Evolutionary conservation across 2,888 invertebrate genomes (phyloP), one percentile per base, ranked within the genome.

Genomic region (Apotomis capreana): DNA sequence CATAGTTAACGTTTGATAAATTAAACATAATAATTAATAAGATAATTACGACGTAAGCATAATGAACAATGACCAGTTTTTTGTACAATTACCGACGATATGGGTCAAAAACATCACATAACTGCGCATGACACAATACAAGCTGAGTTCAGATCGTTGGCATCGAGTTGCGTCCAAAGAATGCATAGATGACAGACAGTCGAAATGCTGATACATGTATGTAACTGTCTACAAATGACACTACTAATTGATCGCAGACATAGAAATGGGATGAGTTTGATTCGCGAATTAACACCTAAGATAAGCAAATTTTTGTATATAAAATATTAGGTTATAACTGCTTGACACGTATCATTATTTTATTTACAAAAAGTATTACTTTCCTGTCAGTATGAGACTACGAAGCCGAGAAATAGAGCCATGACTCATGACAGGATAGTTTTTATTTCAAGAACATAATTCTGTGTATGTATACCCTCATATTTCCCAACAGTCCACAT

Each of bases 111-210:
- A 80, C 83, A 82, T 86, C 87, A 80, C 87, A 88, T 90, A 89
- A 91, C 89, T 87, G 89, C 87, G 86, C 86, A 84, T 88, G 88
- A 89, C 88, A 89, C 87, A 87, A 88, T 83, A 84, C 83, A 80
- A 77, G 81, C 78, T 83, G 87, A 86, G 87, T 87, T 87, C 84
- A 87, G 83, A 83, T 85, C 83, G 83, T 86, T 81, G 81, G 79
- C 79, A 80, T 77, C 80, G 78, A 79, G 76, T 57, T 49, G 58
- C 44, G 12, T 49, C 52, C 75, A 75, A 68, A 75, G 75, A 75
- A 68, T 68, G 15, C 9, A 37, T 57, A 49, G 49, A 40, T 26
- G 12, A 54, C 68, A 49, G 68, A 65, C 55, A 57, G 55, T 8
- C 55, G 40, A 15, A 5, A 55, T 65, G 46, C 26, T 8, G 13